These are phyloP conservation scores for Anolis carolinensis DNA, from an alignment of 2,113 vertebrate species.

Conservation along the genomic window DNA sequence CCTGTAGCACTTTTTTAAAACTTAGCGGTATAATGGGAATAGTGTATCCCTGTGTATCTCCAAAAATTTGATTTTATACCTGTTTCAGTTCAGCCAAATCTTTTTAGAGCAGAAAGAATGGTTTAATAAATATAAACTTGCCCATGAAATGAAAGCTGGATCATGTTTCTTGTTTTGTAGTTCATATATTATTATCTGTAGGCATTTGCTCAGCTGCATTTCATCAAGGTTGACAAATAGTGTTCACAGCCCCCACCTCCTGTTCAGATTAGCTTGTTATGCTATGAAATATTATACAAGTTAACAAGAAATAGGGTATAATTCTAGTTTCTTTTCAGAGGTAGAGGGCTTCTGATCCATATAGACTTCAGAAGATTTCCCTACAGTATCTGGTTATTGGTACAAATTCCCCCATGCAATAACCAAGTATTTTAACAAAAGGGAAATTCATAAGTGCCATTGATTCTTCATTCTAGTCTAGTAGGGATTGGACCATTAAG, in stretches of 20 bases:
- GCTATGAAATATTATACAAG: background rate
- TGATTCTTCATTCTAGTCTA: background rate
- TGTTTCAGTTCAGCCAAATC: conserved; percentile 2
- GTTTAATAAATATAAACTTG: conserved; percentile 3
- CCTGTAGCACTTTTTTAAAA: background rate
- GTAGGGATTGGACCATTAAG: background rate
- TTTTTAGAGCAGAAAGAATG: background rate
- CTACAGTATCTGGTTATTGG: background rate
- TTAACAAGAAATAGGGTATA: background rate
- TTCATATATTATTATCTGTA: background rate
- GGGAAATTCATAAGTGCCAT: background rate
- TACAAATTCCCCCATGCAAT: background rate
- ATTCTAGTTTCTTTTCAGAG: too few relatives aligned
- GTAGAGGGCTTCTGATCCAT: background rate
- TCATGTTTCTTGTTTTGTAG: background rate
- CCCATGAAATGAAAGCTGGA: background rate
- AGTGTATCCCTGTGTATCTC: background rate
- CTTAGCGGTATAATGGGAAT: background rate
- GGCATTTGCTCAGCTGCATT: background rate
- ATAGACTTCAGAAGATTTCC: too few relatives aligned
- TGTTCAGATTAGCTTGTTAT: background rate
- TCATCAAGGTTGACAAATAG: background rate
- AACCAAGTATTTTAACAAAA: background rate
- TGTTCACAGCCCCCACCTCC: too few relatives aligned
- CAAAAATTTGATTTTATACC: background rate